A percentile compares a stretch with the other conserved stretches of the same genome.
Evolutionary conservation across 2,797 vertebrate genomes (phyloP).

Genomic region (Pipistrellus pipistrellus): DNA sequence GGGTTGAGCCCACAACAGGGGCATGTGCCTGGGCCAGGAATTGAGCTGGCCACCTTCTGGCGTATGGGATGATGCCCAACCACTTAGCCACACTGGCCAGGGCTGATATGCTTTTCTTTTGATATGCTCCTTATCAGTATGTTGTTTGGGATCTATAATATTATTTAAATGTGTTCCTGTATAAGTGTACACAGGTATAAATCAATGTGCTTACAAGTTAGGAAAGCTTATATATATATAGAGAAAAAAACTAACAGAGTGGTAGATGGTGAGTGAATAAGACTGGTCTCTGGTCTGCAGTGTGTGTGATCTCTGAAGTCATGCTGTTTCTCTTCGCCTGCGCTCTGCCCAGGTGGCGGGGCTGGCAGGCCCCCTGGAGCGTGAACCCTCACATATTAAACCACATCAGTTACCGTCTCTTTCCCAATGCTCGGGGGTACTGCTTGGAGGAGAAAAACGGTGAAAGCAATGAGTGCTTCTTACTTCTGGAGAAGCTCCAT

Average conservation of each 20-base stretch:
- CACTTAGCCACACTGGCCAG: too few relatives aligned
- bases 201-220: neutral
- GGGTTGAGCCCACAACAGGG: too few relatives aligned
- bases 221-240: neutral
- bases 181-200: neutral
- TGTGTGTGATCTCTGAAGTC: neutral
- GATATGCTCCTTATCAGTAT: neutral
- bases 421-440: slow-evolving; percentile 37
- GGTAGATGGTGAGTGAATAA: neutral
- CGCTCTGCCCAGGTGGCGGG: neutral
- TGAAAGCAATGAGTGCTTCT: slow-evolving; percentile 55
- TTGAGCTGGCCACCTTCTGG: too few relatives aligned
- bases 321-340: neutral
- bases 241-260: neutral
- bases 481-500: slow-evolving; percentile 53
- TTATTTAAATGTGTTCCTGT: neutral
- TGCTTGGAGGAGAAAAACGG: slow-evolving; percentile 68
- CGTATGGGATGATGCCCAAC: too few relatives aligned
- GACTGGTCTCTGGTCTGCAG: neutral
- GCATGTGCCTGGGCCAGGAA: too few relatives aligned
- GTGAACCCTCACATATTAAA: slow-evolving; percentile 65
- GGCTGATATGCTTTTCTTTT: neutral
- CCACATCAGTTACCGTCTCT: slow-evolving; percentile 20
- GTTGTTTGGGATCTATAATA: neutral
- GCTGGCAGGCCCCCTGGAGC: neutral